phyloP scores from a whole-genome alignment of 2,113 vertebrate species.

The Malurus cyaneus region DNA sequence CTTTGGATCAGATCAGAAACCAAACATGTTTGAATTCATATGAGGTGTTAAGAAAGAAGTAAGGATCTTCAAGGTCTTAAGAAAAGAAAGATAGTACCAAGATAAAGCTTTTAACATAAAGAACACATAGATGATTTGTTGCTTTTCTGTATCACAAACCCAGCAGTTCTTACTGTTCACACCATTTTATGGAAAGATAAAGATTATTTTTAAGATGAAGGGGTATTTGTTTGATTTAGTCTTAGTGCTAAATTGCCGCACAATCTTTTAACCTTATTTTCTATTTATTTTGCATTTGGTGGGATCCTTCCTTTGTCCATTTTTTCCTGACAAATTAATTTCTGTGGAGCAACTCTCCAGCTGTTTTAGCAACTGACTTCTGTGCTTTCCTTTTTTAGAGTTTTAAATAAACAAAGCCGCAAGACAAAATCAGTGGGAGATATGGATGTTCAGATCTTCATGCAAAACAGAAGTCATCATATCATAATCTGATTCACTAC shows the following conservation, averaged over 20 bases:
- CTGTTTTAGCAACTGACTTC: not conserved
- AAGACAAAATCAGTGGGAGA: not conserved
- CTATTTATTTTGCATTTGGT: not conserved
- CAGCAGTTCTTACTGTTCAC: not conserved
- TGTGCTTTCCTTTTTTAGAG: not conserved
- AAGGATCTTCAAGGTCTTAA: not conserved
- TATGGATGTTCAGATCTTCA: not conserved
- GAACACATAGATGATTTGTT: fast-evolving
- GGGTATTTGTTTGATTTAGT: fast-evolving
- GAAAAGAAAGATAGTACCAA: not conserved
- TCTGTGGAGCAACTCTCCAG: not conserved
- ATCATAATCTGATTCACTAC: not conserved
- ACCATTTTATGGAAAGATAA: not conserved
- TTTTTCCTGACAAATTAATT: not conserved
- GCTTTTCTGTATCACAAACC: not conserved
- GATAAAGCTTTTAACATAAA: not conserved
- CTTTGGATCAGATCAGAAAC: not conserved
- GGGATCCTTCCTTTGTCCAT: not conserved
- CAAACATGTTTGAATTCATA: not conserved
- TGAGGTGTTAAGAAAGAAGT: not conserved
- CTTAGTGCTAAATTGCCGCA: not conserved
- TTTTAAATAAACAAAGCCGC: not conserved
- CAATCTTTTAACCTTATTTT: not conserved
- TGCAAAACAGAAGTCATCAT: not conserved
- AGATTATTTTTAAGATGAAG: not conserved